Conservation (phyloP, 64 coral and sea anemone genomes). For the Catalaphyllia jardinei region DNA sequence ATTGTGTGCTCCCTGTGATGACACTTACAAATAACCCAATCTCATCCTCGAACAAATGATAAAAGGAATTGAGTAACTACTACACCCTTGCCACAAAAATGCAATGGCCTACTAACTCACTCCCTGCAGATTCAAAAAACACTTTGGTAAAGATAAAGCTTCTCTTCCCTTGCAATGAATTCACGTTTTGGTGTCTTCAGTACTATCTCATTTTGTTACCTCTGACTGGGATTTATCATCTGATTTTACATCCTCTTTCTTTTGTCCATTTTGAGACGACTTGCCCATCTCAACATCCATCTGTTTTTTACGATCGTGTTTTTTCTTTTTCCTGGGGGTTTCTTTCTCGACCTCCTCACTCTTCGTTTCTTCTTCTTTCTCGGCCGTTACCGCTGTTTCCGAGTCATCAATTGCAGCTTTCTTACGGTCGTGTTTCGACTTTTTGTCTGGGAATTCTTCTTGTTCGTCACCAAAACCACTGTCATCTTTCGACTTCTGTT, state of each 20-base stretch:
- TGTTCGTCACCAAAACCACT: neutral
- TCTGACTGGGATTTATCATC: neutral
- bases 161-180: too few species aligned
- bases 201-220: neutral
- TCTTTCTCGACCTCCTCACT: neutral
- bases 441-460: neutral
- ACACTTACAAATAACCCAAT: too few species aligned
- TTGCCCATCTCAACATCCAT: too few species aligned
- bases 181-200: too few species aligned
- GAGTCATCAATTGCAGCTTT: neutral
- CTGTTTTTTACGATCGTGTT: slow-evolving; percentile 2
- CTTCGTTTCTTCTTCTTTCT: neutral
- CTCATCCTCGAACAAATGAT: too few species aligned
- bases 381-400: neutral
- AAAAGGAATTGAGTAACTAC: too few species aligned
- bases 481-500: slow-evolving; percentile 14
- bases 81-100: too few species aligned
- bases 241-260: neutral
- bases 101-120: too few species aligned
- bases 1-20: too few species aligned
- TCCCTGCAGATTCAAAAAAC: too few species aligned
- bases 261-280: neutral
- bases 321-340: neutral
- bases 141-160: too few species aligned
- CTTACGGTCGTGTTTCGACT: neutral